Evolutionary conservation across 1,140 invertebrate species (phyloP).

Genomic region (Acromyrmex echinatior): DNA sequence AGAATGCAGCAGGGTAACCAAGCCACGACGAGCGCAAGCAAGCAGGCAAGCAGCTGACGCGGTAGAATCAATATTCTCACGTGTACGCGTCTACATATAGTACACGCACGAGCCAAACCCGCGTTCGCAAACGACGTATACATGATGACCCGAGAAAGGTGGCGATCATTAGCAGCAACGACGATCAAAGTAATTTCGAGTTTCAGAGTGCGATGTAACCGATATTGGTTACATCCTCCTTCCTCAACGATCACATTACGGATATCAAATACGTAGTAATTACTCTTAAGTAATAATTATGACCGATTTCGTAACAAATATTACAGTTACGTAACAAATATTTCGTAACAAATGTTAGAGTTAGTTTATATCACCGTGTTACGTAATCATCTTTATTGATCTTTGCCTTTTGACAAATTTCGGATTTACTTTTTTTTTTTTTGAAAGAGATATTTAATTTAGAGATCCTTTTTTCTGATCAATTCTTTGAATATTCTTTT

Average conservation of each 20-base stretch:
- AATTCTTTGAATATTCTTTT: not conserved
- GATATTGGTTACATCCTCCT: not conserved
- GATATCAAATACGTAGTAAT: conserved; percentile 2
- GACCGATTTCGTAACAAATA: not conserved
- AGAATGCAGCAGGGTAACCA: conserved; percentile 76
- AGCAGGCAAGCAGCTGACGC: conserved; percentile 79
- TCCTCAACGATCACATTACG: not conserved
- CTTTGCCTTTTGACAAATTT: not conserved
- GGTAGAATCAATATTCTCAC: conserved; percentile 82
- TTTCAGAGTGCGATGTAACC: not conserved
- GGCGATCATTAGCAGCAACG: conserved; percentile 18
- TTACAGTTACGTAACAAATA: not conserved
- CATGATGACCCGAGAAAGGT: conserved; percentile 23
- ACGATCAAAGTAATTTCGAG: conserved; percentile 12
- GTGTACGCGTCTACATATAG: conserved; percentile 70
- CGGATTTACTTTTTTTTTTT: not conserved
- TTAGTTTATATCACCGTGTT: not conserved
- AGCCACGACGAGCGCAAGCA: conserved; percentile 64
- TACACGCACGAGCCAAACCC: conserved; percentile 24
- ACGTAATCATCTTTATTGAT: not conserved
- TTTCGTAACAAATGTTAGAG: not conserved
- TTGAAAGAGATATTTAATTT: not conserved
- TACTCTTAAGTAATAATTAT: not conserved
- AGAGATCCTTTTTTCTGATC: not conserved
- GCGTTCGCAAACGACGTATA: conserved; percentile 23